phyloP scores from a whole-genome alignment of 2,113 vertebrate species.

The Recurvirostra avosetta region DNA sequence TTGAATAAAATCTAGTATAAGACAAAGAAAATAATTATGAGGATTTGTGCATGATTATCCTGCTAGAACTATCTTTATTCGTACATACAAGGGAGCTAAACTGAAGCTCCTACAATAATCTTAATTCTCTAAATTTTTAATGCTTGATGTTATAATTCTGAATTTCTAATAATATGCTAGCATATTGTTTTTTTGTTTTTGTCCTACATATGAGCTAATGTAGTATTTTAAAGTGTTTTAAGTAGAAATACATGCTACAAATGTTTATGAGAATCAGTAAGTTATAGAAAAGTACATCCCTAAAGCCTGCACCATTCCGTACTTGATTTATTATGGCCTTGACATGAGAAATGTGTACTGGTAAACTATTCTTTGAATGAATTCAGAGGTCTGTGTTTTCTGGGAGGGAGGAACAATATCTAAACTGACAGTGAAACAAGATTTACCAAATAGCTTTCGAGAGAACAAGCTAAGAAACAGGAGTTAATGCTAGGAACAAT shows the following conservation, averaged over 20 bases:
- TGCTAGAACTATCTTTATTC: neutral
- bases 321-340: neutral
- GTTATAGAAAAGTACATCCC: neutral
- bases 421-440: neutral
- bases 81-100: neutral
- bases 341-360: neutral
- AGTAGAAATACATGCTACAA: neutral
- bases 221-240: neutral
- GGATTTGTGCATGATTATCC: neutral
- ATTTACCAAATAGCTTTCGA: neutral
- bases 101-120: neutral
- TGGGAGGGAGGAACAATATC: neutral
- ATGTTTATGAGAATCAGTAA: neutral
- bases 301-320: neutral
- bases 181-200: neutral
- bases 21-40: neutral
- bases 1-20: neutral
- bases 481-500: neutral
- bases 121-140: neutral
- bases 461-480: neutral
- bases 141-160: neutral
- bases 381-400: neutral
- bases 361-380: neutral
- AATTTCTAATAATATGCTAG: rapidly evolving
- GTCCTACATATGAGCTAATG: neutral